A percentile compares a stretch with the other conserved stretches of the same genome.
Conservation (phyloP, 1,140 invertebrate species). For the Drosophila kohkoa region DNA sequence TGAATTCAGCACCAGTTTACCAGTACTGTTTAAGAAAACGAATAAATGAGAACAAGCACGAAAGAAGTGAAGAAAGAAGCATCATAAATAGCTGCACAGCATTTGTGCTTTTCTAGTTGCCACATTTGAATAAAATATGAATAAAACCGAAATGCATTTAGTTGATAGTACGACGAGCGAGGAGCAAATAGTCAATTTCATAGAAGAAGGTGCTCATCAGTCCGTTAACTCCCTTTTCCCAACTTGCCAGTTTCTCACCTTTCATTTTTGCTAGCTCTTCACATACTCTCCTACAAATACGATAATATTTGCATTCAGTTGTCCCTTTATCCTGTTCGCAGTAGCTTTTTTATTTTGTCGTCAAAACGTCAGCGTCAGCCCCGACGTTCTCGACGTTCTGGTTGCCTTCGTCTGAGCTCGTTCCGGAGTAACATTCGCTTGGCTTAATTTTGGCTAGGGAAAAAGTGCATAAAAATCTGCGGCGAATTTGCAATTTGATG, state of each 20-base stretch:
- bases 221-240: background rate
- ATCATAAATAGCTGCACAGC: constrained; percentile 78
- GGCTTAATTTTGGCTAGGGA: constrained; percentile 80
- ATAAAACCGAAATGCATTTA: constrained; percentile 81
- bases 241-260: constrained; percentile 72
- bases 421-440: constrained; percentile 70
- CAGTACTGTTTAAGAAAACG: constrained; percentile 38
- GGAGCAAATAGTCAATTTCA: background rate
- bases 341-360: constrained; percentile 70
- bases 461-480: constrained; percentile 81
- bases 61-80: constrained; percentile 40
- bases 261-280: constrained; percentile 46
- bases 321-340: constrained; percentile 61
- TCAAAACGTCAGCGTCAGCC: constrained; percentile 69
- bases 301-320: constrained; percentile 82
- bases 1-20: constrained; percentile 22
- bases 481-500: constrained; percentile 82
- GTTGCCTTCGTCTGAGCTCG: constrained; percentile 62
- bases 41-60: background rate
- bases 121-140: constrained; percentile 82
- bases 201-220: background rate
- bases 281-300: constrained; percentile 59
- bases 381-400: constrained; percentile 29
- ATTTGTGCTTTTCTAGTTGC: constrained; percentile 80
- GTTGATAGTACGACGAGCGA: constrained; percentile 28